Percentiles rank a stretch among this genome's conserved stretches.
These are phyloP conservation scores for Rhinatrema bivittatum DNA, from an alignment of 2,797 vertebrate species.

Conservation along the genomic window DNA sequence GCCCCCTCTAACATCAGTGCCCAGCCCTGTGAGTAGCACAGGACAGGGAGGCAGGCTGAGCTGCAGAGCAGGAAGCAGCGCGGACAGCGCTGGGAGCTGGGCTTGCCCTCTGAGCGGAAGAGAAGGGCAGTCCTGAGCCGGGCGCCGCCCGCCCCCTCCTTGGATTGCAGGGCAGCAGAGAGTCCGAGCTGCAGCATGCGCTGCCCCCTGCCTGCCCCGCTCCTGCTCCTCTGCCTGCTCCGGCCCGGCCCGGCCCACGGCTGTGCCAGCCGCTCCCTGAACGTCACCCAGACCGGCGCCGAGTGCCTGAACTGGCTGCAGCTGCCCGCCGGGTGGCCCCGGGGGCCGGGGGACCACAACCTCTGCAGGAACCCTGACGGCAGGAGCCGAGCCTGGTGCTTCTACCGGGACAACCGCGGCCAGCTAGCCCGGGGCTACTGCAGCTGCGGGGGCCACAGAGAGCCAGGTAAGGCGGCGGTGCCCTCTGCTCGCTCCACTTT, in stretches of 20 bases:
- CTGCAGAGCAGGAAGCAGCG: no score
- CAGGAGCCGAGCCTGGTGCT: slow-evolving; percentile 75
- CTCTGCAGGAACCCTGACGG: slow-evolving; percentile 73
- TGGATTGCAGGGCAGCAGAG: slow-evolving; percentile 1
- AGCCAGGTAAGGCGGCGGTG: slow-evolving; percentile 3
- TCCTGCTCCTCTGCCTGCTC: no score
- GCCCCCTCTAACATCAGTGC: no score
- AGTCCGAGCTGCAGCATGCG: fast-evolving
- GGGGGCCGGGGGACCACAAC: slow-evolving; percentile 68
- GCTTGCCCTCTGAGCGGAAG: background rate
- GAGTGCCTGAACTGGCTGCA: slow-evolving; percentile 69
- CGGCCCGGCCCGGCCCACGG: background rate
- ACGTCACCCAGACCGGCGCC: slow-evolving; percentile 67
- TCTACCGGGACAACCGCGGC: slow-evolving; percentile 53
- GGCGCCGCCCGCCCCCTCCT: background rate
- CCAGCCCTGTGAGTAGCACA: background rate
- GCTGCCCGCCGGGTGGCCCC: slow-evolving; percentile 53
- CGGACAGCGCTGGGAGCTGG: background rate
- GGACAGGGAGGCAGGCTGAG: background rate
- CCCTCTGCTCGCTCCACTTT: no score
- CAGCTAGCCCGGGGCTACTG: slow-evolving; percentile 76
- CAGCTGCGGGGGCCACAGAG: slow-evolving; percentile 81
- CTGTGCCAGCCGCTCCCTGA: slow-evolving; percentile 43
- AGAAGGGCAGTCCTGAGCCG: background rate
- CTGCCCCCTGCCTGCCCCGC: background rate